These are phyloP conservation scores for Halcyon chelicuti DNA, from an alignment of 2,797 vertebrate genomes.

Conservation along the genomic window DNA sequence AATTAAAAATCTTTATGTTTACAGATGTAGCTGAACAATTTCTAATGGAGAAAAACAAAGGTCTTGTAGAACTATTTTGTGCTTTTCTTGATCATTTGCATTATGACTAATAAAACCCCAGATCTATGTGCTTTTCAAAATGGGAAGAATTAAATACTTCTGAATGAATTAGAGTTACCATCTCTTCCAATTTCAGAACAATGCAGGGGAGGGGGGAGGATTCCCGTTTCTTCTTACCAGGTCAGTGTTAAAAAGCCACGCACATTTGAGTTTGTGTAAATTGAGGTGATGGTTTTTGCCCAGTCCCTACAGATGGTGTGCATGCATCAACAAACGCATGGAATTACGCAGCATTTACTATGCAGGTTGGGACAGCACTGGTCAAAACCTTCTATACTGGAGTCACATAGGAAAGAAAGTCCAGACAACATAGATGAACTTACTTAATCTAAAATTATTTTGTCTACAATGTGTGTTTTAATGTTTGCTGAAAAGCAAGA, in stretches of 20 bases:
- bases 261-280: neutral
- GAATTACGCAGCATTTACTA: neutral
- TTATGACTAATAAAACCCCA: neutral
- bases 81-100: neutral
- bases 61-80: neutral
- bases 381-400: conserved; percentile 20
- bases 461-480: neutral
- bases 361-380: neutral
- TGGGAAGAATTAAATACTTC: neutral
- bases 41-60: conserved; percentile 19
- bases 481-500: neutral
- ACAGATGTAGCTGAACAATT: neutral
- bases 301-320: neutral
- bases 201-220: rapidly evolving
- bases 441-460: neutral
- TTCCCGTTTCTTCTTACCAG: neutral
- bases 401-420: conserved; percentile 53
- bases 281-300: neutral
- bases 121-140: neutral
- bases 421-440: conserved; percentile 48
- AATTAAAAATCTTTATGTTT: conserved; percentile 15
- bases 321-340: neutral
- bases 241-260: neutral
- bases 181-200: neutral
- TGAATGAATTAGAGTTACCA: neutral